Conservation (phyloP, 2,113 vertebrate species). For the Cyanistes caeruleus region DNA sequence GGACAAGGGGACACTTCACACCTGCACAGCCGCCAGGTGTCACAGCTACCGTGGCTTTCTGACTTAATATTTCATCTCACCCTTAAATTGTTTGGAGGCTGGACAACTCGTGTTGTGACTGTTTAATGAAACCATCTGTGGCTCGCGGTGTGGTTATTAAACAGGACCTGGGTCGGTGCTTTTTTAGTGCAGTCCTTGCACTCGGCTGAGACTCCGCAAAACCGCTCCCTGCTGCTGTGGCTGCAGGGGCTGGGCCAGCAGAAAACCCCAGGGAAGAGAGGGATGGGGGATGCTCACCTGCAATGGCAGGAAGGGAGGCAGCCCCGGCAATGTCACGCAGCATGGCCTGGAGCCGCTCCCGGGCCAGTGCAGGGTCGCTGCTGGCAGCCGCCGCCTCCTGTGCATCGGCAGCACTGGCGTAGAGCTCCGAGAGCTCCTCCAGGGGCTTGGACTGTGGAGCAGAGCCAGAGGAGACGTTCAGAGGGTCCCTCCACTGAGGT, state of each 20-base stretch:
- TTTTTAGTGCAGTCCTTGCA: rapidly evolving
- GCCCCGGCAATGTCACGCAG: conserved; percentile 78
- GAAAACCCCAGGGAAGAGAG: too few relatives aligned
- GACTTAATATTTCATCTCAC: background rate
- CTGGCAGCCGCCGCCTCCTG: conserved; percentile 79
- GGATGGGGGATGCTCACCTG: background rate
- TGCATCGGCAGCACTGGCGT: conserved; percentile 68
- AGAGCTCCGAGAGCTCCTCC: conserved; percentile 81
- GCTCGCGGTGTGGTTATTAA: rapidly evolving
- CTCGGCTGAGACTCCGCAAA: background rate
- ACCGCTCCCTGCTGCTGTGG: rapidly evolving
- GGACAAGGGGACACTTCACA: background rate
- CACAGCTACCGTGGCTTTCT: background rate
- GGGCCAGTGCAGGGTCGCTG: conserved; percentile 70
- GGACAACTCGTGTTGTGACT: background rate
- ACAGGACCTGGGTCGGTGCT: rapidly evolving
- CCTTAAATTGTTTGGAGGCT: rapidly evolving
- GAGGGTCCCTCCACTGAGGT: background rate
- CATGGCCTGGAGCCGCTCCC: conserved; percentile 72
- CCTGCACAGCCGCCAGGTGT: background rate
- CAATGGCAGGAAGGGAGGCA: conserved; percentile 65
- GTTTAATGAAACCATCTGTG: background rate
- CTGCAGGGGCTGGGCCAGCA: background rate
- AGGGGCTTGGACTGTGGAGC: conserved; percentile 73
- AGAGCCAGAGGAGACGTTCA: background rate